phyloP scores from a whole-genome alignment of 1,140 invertebrate genomes.

The Hesperophylax magnus region DNA sequence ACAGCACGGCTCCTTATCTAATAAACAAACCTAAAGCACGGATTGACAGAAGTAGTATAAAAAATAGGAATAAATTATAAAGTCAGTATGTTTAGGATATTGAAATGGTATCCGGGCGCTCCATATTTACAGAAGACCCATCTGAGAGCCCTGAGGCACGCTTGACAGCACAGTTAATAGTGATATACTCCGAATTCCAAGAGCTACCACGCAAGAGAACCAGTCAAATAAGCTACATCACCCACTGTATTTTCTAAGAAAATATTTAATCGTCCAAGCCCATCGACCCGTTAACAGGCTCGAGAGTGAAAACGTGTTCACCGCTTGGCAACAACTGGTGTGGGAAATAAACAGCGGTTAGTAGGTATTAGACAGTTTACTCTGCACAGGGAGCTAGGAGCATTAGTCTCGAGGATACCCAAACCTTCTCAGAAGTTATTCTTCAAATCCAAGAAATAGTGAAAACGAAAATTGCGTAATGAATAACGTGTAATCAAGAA shows the following conservation, averaged over 20 bases:
- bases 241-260: slow-evolving; percentile 8
- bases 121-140: neutral
- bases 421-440: too few relatives aligned
- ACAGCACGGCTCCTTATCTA: too few relatives aligned
- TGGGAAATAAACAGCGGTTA: neutral
- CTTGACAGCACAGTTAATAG: neutral
- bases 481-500: too few relatives aligned
- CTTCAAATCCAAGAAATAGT: too few relatives aligned
- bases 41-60: too few relatives aligned
- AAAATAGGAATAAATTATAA: too few relatives aligned
- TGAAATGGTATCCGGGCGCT: neutral
- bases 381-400: too few relatives aligned
- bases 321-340: neutral
- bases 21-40: too few relatives aligned
- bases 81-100: neutral
- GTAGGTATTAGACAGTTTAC: too few relatives aligned
- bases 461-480: too few relatives aligned
- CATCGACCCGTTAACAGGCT: neutral
- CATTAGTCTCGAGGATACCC: too few relatives aligned
- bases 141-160: slow-evolving; percentile 18
- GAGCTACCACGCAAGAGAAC: neutral
- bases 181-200: slow-evolving; percentile 16
- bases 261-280: slow-evolving; percentile 14
- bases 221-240: slow-evolving; percentile 22
- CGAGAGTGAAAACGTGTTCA: slow-evolving; percentile 40